Evolutionary conservation across 2,888 invertebrate genomes (phyloP).

Genomic region (Cheilosia grossa): DNA sequence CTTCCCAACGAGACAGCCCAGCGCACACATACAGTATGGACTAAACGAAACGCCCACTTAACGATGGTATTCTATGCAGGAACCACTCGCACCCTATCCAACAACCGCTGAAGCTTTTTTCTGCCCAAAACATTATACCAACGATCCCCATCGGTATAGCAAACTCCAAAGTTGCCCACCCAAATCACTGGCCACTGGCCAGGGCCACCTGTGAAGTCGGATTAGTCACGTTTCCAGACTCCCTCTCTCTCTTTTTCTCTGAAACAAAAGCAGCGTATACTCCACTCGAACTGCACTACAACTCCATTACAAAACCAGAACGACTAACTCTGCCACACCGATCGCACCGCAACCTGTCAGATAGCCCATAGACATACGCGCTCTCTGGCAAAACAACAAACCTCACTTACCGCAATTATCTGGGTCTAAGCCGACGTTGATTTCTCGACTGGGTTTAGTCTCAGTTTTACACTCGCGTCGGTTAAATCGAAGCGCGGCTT

Average conservation of each 20-base stretch:
- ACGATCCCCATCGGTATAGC: neutral
- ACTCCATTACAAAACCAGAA: conserved; percentile 64
- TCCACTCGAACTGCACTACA: neutral
- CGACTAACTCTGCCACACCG: conserved; percentile 37
- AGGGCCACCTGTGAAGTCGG: conserved; percentile 12
- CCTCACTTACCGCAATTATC: conserved; percentile 45
- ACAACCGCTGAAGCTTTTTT: conserved; percentile 32
- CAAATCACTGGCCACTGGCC: conserved; percentile 16
- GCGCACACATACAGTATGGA: neutral
- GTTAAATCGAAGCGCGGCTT: conserved; percentile 41
- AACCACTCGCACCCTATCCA: neutral
- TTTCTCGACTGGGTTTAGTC: conserved; percentile 58
- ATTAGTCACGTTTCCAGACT: conserved; percentile 55
- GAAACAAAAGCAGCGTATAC: neutral
- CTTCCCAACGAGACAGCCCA: neutral
- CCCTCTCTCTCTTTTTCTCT: conserved; percentile 8
- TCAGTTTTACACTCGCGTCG: conserved; percentile 59
- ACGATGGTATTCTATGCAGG: conserved; percentile 13
- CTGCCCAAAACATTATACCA: neutral
- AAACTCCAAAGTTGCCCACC: conserved; percentile 14
- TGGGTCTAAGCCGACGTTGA: conserved; percentile 61
- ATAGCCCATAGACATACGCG: conserved; percentile 47
- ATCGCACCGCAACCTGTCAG: conserved; percentile 63
- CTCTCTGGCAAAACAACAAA: conserved; percentile 23
- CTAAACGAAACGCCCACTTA: conserved; percentile 29